These are phyloP conservation scores for Sorex araneus DNA, from an alignment of 2,113 vertebrate species.

Conservation along the genomic window DNA sequence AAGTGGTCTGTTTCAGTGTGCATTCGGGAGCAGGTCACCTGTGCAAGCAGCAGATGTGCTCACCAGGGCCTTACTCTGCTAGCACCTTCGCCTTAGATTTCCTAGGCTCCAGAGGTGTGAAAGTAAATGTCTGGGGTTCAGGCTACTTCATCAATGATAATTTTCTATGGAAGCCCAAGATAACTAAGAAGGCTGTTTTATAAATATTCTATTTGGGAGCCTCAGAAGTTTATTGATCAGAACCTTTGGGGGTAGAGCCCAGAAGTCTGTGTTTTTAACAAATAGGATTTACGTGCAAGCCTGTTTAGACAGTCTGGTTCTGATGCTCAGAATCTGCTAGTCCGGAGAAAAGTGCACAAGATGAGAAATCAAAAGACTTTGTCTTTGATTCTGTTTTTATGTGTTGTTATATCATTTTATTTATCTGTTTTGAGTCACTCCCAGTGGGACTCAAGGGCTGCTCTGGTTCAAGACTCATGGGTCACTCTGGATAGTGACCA, in stretches of 20 bases:
- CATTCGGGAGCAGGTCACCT: background rate
- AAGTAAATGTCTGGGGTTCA: background rate
- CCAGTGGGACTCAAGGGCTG: no score
- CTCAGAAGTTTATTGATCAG: constrained; percentile 9
- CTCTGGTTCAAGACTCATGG: no score
- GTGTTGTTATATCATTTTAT: no score
- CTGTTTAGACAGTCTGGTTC: background rate
- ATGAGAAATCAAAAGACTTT: constrained; percentile 30
- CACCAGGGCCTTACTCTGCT: background rate
- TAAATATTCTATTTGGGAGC: background rate
- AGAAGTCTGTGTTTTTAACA: constrained; percentile 28
- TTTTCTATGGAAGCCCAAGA: background rate
- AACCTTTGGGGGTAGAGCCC: background rate
- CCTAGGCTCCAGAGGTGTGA: background rate
- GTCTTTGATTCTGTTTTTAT: constrained; percentile 32
- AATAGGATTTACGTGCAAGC: background rate
- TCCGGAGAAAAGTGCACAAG: background rate
- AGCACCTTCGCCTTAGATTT: background rate
- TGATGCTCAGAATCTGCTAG: background rate
- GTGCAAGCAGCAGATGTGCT: background rate
- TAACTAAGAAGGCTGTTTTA: background rate
- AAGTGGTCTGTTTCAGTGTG: no score
- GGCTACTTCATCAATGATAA: no score
- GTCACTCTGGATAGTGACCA: no score
- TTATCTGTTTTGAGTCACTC: no score